A percentile compares a stretch with the other conserved stretches of the same genome.
Conservation (phyloP, 2,888 invertebrate species). For the Caenorhabditis sp. region DNA sequence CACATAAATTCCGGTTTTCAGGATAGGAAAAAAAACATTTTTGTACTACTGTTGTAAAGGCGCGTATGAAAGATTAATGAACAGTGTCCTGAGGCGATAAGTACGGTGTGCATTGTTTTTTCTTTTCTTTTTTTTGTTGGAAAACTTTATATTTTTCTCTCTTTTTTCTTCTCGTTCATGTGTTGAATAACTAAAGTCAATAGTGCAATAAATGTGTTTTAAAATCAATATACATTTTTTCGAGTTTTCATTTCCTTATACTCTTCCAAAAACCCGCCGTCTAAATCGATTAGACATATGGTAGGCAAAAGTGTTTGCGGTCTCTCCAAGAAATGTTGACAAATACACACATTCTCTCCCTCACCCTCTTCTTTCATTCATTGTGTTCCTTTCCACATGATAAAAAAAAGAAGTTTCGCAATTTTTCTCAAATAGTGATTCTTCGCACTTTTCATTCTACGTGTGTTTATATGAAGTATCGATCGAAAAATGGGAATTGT, state of each 20-base stretch:
- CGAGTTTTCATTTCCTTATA: background rate
- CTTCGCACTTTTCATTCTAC: too few relatives aligned
- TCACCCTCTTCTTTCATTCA: background rate
- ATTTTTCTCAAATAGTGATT: too few relatives aligned
- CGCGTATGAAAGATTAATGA: background rate
- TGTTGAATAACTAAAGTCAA: too few relatives aligned
- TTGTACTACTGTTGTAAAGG: background rate
- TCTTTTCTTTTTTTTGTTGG: background rate
- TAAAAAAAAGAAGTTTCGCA: too few relatives aligned
- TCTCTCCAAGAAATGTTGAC: constrained; percentile 1
- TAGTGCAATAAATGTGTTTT: background rate
- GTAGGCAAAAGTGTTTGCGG: constrained; percentile 1
- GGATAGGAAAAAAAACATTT: background rate
- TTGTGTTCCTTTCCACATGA: background rate
- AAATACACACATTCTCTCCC: background rate
- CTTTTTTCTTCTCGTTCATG: too few relatives aligned
- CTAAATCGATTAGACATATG: background rate
- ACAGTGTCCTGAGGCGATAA: background rate
- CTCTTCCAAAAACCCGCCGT: background rate
- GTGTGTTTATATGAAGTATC: too few relatives aligned
- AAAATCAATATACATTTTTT: constrained; percentile 9
- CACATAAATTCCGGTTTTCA: constrained; percentile 6
- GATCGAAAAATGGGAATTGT: too few relatives aligned
- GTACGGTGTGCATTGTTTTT: background rate
- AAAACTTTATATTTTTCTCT: background rate